phyloP scores from a whole-genome alignment of 2,888 invertebrate species.

The Teinopalpus imperialis region DNA sequence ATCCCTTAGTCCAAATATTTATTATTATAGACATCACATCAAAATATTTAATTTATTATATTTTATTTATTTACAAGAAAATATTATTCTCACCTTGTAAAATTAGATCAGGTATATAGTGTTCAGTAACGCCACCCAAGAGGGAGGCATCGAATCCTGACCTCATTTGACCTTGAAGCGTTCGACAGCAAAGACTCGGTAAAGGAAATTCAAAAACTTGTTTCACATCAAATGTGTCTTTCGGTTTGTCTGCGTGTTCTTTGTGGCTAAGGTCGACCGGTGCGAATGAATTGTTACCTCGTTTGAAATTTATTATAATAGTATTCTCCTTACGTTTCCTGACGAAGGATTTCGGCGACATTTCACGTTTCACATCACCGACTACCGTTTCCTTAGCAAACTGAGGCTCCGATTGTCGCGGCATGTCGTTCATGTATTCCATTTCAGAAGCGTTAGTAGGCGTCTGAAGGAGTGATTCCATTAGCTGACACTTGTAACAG shows the following conservation, averaged over 20 bases:
- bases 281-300: conserved; percentile 17
- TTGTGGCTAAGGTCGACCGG: conserved; percentile 27
- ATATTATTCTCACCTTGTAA: conserved; percentile 83
- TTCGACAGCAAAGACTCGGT: conserved; percentile 48
- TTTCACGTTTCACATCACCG: conserved; percentile 42
- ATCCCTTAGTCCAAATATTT: no score
- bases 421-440: conserved; percentile 75
- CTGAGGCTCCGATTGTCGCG: conserved; percentile 63
- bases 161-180: conserved; percentile 26
- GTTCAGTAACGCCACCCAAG: conserved; percentile 83
- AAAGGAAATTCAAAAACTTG: conserved; percentile 82
- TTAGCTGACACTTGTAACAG: conserved; percentile 76
- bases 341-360: conserved; percentile 67
- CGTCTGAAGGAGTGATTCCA: conserved; percentile 85
- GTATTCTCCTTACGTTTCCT: conserved; percentile 68
- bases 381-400: conserved; percentile 60
- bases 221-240: conserved; percentile 50
- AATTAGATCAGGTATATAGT: conserved; percentile 88
- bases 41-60: no score
- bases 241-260: conserved; percentile 29
- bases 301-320: conserved; percentile 58
- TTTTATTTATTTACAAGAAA: no score
- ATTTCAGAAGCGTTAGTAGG: conserved; percentile 91
- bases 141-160: conserved; percentile 83
- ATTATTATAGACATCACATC: no score